Evolutionary conservation across 2,113 vertebrate genomes (phyloP).

Genomic region (Grammomys dolichurus): DNA sequence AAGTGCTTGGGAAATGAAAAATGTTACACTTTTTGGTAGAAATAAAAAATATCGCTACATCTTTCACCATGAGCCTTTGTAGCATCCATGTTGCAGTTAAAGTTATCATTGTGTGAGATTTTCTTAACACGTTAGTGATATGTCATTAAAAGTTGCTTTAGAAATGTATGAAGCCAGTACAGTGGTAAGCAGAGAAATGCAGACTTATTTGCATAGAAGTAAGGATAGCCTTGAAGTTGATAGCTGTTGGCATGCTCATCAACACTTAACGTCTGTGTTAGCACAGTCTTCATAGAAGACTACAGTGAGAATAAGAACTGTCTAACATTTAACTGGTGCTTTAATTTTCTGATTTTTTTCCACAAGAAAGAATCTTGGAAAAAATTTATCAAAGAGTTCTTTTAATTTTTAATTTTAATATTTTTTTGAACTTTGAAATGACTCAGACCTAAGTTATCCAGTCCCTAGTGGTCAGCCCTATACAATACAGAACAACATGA

Average conservation of each 20-base stretch:
- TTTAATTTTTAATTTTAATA: not conserved
- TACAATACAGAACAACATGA: not conserved
- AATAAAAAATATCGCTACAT: conserved; percentile 13
- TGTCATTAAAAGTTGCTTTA: conserved; percentile 48
- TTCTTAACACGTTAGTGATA: not conserved
- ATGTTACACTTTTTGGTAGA: not conserved
- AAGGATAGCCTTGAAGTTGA: conserved; percentile 41
- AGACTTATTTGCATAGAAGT: not conserved
- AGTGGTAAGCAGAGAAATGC: conserved; percentile 1
- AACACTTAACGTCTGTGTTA: conserved; percentile 19
- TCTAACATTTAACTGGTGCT: conserved; percentile 13
- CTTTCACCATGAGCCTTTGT: not conserved
- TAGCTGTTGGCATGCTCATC: not conserved
- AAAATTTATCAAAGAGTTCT: not conserved
- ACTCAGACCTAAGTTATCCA: not conserved
- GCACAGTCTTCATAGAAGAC: not conserved
- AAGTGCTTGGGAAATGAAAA: conserved; percentile 26
- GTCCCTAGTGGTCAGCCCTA: not conserved
- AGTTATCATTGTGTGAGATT: not conserved
- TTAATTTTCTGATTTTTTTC: conserved; percentile 3
- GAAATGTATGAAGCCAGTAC: conserved; percentile 37
- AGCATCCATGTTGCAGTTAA: not conserved
- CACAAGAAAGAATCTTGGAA: conserved; percentile 1
- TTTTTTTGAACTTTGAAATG: not conserved
- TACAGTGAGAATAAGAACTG: not conserved